Evolutionary conservation across 1,140 invertebrate species (phyloP).

Genomic region (Trachelipus rathkii): DNA sequence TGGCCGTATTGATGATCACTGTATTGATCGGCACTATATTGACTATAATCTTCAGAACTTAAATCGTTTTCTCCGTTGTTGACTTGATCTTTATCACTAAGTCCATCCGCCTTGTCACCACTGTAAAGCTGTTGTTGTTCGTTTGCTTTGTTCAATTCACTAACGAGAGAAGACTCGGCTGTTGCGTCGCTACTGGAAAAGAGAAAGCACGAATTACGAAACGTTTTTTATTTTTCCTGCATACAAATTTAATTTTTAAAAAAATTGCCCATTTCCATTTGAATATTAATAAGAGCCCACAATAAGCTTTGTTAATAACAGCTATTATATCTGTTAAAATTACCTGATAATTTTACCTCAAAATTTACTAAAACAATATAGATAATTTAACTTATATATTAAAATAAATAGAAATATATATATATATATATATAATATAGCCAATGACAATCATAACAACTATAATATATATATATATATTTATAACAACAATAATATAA

Average conservation of each 20-base stretch:
- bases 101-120: conserved; percentile 7
- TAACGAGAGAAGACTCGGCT: not conserved
- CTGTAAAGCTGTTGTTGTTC: conserved; percentile 11
- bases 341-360: too few relatives aligned
- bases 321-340: too few relatives aligned
- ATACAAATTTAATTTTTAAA: too few relatives aligned
- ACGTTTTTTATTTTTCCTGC: too few relatives aligned
- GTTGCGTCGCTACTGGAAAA: not conserved
- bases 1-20: conserved; percentile 36
- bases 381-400: too few relatives aligned
- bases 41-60: conserved; percentile 34
- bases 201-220: not conserved
- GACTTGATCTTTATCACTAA: conserved; percentile 34
- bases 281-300: too few relatives aligned
- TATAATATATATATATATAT: conserved; percentile 16
- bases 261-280: too few relatives aligned
- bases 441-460: too few relatives aligned
- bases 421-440: conserved; percentile 14
- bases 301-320: too few relatives aligned
- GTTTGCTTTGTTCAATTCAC: conserved; percentile 1
- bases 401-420: not conserved
- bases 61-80: conserved; percentile 41
- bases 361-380: too few relatives aligned
- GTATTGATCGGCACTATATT: conserved; percentile 34
- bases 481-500: too few relatives aligned